Conservation (phyloP, 2,888 invertebrate species). For the Colletes collaris region DNA sequence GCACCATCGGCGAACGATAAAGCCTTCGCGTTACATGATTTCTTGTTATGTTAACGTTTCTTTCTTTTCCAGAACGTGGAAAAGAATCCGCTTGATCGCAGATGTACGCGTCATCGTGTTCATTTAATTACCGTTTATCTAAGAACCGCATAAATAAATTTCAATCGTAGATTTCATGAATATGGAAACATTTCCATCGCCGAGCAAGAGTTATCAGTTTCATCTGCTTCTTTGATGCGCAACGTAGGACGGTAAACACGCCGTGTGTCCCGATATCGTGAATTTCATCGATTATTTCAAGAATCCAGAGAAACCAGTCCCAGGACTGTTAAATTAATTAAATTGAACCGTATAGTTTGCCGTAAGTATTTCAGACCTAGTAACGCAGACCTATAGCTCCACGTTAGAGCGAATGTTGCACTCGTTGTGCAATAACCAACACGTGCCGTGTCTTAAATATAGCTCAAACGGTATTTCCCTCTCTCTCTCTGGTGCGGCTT, state of each 20-base stretch:
- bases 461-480: conserved; percentile 47
- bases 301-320: conserved; percentile 41
- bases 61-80: background rate
- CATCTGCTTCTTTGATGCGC: conserved; percentile 16
- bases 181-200: conserved; percentile 39
- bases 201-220: conserved; percentile 23
- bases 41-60: conserved; percentile 37
- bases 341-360: conserved; percentile 26
- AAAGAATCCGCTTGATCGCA: too few species aligned
- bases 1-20: conserved; percentile 35
- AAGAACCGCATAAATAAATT: background rate
- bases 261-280: conserved; percentile 8
- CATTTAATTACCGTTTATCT: conserved; percentile 4
- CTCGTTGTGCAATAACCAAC: conserved; percentile 63
- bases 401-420: conserved; percentile 51
- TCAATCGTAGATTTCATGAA: conserved; percentile 37
- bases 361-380: conserved; percentile 32
- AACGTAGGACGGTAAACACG: background rate
- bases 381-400: conserved; percentile 19
- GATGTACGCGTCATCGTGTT: background rate
- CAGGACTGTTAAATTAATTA: conserved; percentile 40
- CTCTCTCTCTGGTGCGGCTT: conserved; percentile 11
- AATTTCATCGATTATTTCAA: conserved; percentile 32
- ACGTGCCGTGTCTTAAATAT: conserved; percentile 61
- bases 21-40: conserved; percentile 46